Percentiles rank a stretch among this genome's conserved stretches.
Evolutionary conservation across 2,888 invertebrate genomes (phyloP).

Genomic region (Coenonympha arcania): DNA sequence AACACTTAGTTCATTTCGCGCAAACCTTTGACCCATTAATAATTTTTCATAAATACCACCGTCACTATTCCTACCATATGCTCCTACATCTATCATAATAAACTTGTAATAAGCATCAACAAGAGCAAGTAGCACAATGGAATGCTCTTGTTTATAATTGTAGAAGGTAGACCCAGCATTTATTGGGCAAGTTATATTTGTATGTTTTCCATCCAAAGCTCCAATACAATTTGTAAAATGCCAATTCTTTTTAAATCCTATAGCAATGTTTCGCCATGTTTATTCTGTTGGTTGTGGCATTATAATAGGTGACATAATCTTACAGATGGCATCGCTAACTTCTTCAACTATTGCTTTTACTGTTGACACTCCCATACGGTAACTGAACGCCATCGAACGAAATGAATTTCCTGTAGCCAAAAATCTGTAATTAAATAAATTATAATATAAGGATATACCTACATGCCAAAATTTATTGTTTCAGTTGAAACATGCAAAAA

Average conservation of each 20-base stretch:
- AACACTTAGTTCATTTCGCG: slow-evolving; percentile 22
- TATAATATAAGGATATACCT: background rate
- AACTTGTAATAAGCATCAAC: slow-evolving; percentile 30
- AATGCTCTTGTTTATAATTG: slow-evolving; percentile 29
- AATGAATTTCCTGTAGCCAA: too few relatives aligned
- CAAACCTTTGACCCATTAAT: slow-evolving; percentile 28
- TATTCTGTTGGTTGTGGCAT: too few relatives aligned
- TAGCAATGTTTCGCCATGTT: background rate
- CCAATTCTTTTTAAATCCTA: background rate
- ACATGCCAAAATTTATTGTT: background rate
- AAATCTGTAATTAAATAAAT: background rate
- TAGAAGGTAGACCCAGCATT: slow-evolving; percentile 27
- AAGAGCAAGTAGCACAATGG: slow-evolving; percentile 28
- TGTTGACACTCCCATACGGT: too few relatives aligned
- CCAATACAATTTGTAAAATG: background rate
- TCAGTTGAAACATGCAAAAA: background rate
- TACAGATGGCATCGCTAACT: too few relatives aligned
- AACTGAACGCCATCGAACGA: too few relatives aligned
- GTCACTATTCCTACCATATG: slow-evolving; percentile 31
- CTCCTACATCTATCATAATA: slow-evolving; percentile 28
- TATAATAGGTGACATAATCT: too few relatives aligned
- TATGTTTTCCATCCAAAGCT: too few relatives aligned
- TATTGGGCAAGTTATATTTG: slow-evolving; percentile 22
- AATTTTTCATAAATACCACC: slow-evolving; percentile 26
- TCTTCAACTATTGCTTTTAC: too few relatives aligned